Base-by-base conservation (phyloP, 92 coral and sea anemone genomes). In the Heteractis magnifica region DNA sequence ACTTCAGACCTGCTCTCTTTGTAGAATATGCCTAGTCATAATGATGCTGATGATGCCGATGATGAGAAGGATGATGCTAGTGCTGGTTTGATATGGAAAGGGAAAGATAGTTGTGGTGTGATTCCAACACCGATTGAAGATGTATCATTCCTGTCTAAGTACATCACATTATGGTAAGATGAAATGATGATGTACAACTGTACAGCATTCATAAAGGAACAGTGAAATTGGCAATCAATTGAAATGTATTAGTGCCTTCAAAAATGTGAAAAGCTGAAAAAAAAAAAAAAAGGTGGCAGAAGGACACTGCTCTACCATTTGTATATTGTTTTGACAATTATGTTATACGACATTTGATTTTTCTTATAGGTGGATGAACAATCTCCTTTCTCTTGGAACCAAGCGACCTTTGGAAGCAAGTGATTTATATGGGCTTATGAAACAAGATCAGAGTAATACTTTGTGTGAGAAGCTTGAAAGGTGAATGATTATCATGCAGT, bases 141-240 rank as follows among this genome's bases (percentile, higher is more conserved):
- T 18, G 90, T 94, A 6, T 82, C 81, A 44, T 52, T 90, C 34
- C 83, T 90, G 71, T 93, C 97, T 26, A 93, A 90, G 79, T 93
- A 90, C 85, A 59, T 93, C 16, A 65, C 97, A 73, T 83, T 93
- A 58, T 90, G 97, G 97, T 93, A 60, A 83, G 89, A 62, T 12
- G 23, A 34, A 34, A 34, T 34, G 3, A 34, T 34, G 3, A 34
- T 34, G 44, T 34, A 34, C 44, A 34, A 34, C 44, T 34, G 44
- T 34, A 34, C 44, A 34, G 1, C 44, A 34, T 34, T 34, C 44
- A 34, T 34, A 34, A 34, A 34, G 44, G 44, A 34, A 34, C 44
- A 34, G 44, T 34, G 44, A 34, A 34, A 34, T 34, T 34, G 44
- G 3, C 44, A 26, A 26, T 26, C 26, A 34, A 34, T 26, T 34